phyloP scores from a whole-genome alignment of 1,140 invertebrate genomes.

The Tigriopus japonicus region DNA sequence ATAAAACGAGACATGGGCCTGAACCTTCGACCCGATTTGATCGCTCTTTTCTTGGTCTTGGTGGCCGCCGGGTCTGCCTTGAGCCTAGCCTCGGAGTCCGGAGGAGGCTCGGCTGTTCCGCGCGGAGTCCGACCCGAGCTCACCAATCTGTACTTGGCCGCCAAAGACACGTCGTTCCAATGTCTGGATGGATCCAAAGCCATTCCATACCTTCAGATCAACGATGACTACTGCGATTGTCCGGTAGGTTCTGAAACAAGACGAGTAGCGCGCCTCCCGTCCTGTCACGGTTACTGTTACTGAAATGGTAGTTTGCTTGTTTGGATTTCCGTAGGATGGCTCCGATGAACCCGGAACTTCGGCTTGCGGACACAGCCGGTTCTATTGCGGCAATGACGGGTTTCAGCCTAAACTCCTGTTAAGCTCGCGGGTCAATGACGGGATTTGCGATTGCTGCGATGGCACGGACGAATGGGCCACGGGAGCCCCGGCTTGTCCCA shows the following conservation, averaged over 20 bases:
- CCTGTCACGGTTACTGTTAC: too few relatives aligned
- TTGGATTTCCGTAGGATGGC: too few relatives aligned
- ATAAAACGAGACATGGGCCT: too few relatives aligned
- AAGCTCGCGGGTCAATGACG: slow-evolving; percentile 83
- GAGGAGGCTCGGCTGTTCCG: background rate
- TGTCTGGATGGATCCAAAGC: background rate
- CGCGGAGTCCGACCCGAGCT: background rate
- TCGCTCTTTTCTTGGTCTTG: too few relatives aligned
- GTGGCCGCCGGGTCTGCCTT: too few relatives aligned
- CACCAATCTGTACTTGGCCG: background rate
- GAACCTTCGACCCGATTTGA: too few relatives aligned
- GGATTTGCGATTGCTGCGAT: slow-evolving; percentile 97
- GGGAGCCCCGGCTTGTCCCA: slow-evolving; percentile 40
- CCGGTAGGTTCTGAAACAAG: too few relatives aligned
- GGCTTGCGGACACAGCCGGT: slow-evolving; percentile 57
- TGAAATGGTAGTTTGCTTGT: too few relatives aligned
- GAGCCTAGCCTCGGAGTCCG: background rate
- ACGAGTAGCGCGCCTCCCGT: too few relatives aligned
- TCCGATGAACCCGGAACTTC: slow-evolving; percentile 92
- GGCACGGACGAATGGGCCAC: slow-evolving; percentile 67
- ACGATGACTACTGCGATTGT: slow-evolving; percentile 99
- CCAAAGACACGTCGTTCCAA: background rate
- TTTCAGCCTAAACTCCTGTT: slow-evolving; percentile 56
- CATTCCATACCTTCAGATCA: slow-evolving; percentile 31
- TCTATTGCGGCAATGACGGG: slow-evolving; percentile 81